Base-by-base conservation (phyloP, 2,113 vertebrate species). In the Varanus komodoensis region DNA sequence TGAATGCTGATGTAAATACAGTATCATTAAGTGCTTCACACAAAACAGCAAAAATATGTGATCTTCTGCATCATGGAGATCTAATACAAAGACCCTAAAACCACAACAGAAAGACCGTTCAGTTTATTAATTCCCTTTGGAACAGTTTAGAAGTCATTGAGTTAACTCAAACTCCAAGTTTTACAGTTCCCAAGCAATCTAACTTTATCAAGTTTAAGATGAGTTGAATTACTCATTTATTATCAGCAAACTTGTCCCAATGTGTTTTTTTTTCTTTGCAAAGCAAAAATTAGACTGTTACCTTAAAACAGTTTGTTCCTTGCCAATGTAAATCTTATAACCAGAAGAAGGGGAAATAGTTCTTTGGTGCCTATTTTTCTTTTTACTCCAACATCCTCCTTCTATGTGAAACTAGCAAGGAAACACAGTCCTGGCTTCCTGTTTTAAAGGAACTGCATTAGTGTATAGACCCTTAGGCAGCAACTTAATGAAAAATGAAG, bases 401-500 rank as follows among this genome's bases (percentile, higher is more conserved):
- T 54, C 50, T 27, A 78, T 29, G 50, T 48, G 92, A 92, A 68
- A 84, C 52, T 48, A 67, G 14, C 4, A 29, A 79, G 64, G 48
- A 19, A 93, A 50, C 54, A 52, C 79, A 64, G 48, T 44, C 15
- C 74, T 52, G 0, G 32, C 48, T 82, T 93, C 89, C 71, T 67
- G 44, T 90, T 93, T 88, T 86, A 93, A 54, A 92, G 74, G 74
- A 94, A 78, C 14, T 82, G 32, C 61, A 48, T 3, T 89, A 86
- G 61, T 29, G 27, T 82, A 92, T 73, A 93, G 89, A 92, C 91
- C 89, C 86, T 92, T 92, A 90, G 81, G 89, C 91, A 95, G 17
- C 34, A 93, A 64, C 48, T 89, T 93, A 87, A 93, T 83, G 86
- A 95, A 92, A 94, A 92, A 92, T 6, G 0, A 91, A 91, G 50